Percentiles rank a stretch among this genome's conserved stretches.
Evolutionary conservation across 1,140 invertebrate genomes (phyloP).

Genomic region (Sesamia nonagrioides): DNA sequence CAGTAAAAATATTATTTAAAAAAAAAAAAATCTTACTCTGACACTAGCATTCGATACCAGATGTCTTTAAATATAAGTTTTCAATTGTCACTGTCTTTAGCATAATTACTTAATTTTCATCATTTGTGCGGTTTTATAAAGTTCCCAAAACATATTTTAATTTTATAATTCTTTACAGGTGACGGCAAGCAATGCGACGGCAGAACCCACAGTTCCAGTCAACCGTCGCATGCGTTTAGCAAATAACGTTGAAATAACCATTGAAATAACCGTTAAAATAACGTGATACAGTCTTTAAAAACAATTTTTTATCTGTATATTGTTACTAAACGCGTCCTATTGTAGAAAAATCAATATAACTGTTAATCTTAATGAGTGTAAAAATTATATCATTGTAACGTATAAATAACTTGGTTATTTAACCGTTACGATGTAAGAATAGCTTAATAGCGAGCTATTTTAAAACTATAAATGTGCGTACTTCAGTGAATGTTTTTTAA

Average conservation of each 20-base stretch:
- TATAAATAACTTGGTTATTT: conserved; percentile 47
- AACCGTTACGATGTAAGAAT: conserved; percentile 14
- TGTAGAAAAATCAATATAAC: conserved; percentile 28
- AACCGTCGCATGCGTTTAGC: conserved; percentile 81
- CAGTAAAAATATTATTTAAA: too few relatives aligned
- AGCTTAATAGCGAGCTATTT: conserved; percentile 34
- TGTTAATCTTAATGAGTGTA: conserved; percentile 27
- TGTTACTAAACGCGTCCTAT: conserved; percentile 41
- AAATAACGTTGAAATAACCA: too few relatives aligned
- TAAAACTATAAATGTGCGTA: conserved; percentile 33
- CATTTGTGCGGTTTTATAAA: too few relatives aligned
- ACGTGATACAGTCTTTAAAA: conserved; percentile 14
- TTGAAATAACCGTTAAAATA: conserved; percentile 40
- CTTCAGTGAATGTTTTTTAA: conserved; percentile 48
- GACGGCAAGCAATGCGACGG: conserved; percentile 79
- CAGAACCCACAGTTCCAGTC: conserved; percentile 79
- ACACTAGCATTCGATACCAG: too few relatives aligned
- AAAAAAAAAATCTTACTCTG: too few relatives aligned
- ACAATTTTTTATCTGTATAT: conserved; percentile 32
- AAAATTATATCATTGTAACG: conserved; percentile 37
- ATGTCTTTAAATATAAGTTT: too few relatives aligned
- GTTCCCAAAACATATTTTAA: too few relatives aligned
- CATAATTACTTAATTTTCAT: too few relatives aligned
- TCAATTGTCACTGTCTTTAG: not conserved
- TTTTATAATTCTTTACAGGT: conserved; percentile 64